Conservation (phyloP, 2,888 invertebrate genomes). For the Cantharis lateralis region DNA sequence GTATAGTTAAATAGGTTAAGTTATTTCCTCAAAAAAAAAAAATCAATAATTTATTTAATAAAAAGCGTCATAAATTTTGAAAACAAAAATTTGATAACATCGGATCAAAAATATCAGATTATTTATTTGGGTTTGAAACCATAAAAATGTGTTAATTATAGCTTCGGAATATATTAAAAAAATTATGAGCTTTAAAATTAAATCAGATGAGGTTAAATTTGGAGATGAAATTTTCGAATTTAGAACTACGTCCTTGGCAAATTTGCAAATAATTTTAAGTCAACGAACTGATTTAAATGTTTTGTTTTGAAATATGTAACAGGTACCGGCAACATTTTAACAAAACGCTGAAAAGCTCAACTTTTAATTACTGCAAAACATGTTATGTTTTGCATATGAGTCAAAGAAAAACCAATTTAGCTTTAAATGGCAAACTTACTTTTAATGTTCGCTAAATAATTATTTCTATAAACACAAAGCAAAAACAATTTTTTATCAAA, state of each 20-base stretch:
- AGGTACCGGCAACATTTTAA: background rate
- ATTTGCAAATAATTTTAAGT: slow-evolving; percentile 16
- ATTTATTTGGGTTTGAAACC: background rate
- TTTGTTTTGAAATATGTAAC: background rate
- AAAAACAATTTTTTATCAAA: background rate
- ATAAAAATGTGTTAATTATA: background rate
- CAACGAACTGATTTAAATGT: slow-evolving; percentile 4
- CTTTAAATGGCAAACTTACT: background rate
- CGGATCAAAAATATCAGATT: background rate
- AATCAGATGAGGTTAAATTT: slow-evolving; percentile 6
- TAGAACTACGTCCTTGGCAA: slow-evolving; percentile 21
- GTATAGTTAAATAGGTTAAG: background rate
- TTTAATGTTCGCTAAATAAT: background rate
- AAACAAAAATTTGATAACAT: background rate
- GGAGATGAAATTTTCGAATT: slow-evolving; percentile 5
- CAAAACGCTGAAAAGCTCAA: background rate
- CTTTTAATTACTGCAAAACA: background rate
- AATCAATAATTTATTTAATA: background rate
- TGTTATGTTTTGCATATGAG: background rate
- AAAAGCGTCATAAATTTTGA: background rate
- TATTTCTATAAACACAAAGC: background rate
- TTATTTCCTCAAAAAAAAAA: background rate
- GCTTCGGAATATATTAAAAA: background rate
- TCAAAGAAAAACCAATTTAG: background rate
- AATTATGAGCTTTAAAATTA: background rate